Evolutionary conservation across 2,888 invertebrate genomes (phyloP), one percentile per base, ranked within the genome.

Genomic region (Caenorhabditis wallacei): DNA sequence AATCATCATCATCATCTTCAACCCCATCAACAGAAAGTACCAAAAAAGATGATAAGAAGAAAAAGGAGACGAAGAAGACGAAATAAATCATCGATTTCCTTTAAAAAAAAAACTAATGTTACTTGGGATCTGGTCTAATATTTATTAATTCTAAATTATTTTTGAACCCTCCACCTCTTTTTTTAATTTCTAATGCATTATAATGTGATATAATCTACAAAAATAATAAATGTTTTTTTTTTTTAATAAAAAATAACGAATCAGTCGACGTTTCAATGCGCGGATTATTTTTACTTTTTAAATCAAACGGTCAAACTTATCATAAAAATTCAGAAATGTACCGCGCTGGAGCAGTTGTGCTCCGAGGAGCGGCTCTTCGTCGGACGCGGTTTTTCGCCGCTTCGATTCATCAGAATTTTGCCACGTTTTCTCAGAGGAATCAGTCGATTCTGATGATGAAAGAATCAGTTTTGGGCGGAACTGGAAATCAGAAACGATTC

Each of bases 1-100:
- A 53, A 22, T 11, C 51, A n/a, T 16, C 51, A 11, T 59, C 59
- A 16, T 16, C 51, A 11, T 18, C 57, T 30, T n/a, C 64, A 11
- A 10, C 35, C 1, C 13, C 40, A 16, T 5, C 46, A 51, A 40
- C 18, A 70, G 71, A 24, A 64, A 74, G 22, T 11, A 69, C 79
- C 26, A 59, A 70, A 20, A 48, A 57, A 11, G 69, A 51, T 10
- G 46, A 43, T 1, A 24, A 24, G 56, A 59, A 71, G 61, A 61
- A 61, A 37, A 74, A 74, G 57, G 74, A 84, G 63, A 69, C 84
- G 10, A 84, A 84, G 43, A 84, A 86, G 57, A 80, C 66, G 13
- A 81, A 86, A 57, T 84, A 56, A 83, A 37, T 43, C 16, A 26
- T 13, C 10, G 40, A 13, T 40, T 10, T 10, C 16, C 11, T 13